Percentiles rank a stretch among this genome's conserved stretches.
These are phyloP conservation scores for Lepidothrix coronata DNA, from an alignment of 2,113 vertebrate species.

Conservation along the genomic window DNA sequence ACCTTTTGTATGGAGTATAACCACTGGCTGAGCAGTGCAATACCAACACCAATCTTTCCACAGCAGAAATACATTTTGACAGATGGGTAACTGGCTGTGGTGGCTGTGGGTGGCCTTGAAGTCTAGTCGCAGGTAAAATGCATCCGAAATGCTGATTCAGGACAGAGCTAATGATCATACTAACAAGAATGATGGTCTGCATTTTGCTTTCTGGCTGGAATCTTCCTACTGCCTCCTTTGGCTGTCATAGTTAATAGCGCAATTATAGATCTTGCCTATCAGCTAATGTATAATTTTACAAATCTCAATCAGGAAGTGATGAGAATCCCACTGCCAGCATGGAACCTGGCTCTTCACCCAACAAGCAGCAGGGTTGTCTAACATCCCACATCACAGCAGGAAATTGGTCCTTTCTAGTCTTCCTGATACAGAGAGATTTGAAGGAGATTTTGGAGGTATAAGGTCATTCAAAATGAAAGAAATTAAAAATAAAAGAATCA, in stretches of 20 bases:
- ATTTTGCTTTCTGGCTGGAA: neutral
- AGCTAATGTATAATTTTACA: neutral
- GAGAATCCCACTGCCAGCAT: neutral
- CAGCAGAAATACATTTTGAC: rapidly evolving
- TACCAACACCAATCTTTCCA: neutral
- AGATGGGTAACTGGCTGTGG: rapidly evolving
- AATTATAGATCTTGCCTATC: neutral
- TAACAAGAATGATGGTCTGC: neutral
- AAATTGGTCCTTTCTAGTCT: neutral
- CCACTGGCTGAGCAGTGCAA: neutral
- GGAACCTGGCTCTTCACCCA: neutral
- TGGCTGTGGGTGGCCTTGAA: neutral
- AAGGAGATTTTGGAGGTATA: neutral
- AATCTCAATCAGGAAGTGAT: neutral
- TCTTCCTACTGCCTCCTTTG: neutral
- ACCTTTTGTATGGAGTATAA: neutral
- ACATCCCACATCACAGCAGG: neutral
- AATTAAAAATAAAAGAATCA: neutral
- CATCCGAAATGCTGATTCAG: neutral
- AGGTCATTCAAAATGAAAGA: neutral
- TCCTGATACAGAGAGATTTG: neutral
- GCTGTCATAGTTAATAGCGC: neutral
- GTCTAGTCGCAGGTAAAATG: neutral
- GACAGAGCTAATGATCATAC: neutral
- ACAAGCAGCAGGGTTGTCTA: neutral